phyloP scores from a whole-genome alignment of 2,113 vertebrate species.

The Alligator mississippiensis region DNA sequence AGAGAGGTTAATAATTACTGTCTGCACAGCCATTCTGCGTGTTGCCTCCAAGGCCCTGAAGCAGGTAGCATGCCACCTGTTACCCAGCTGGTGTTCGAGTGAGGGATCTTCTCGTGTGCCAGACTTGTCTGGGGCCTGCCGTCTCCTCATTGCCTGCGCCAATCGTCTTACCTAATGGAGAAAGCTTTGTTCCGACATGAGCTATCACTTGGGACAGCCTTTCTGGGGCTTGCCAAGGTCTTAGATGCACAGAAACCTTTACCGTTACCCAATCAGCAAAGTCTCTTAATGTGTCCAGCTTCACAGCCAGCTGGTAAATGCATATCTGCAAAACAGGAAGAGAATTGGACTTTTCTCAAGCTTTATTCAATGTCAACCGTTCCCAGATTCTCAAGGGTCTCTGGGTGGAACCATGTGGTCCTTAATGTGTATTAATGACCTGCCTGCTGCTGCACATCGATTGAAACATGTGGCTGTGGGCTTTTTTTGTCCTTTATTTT shows the following conservation, averaged over 20 bases:
- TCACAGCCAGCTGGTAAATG: not conserved
- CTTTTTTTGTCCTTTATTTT: not conserved
- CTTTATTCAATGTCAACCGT: not conserved
- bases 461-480: not conserved
- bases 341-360: not conserved
- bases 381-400: not conserved
- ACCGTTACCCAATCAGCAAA: not conserved
- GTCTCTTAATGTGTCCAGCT: not conserved
- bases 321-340: not conserved
- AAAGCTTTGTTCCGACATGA: not conserved
- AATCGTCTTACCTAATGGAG: not conserved
- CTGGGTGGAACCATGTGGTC: not conserved
- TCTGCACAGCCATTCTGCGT: not conserved
- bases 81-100: not conserved
- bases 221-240: accelerated
- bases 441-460: not conserved
- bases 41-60: not conserved
- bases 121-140: not conserved
- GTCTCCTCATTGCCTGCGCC: not conserved
- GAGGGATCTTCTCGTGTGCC: accelerated
- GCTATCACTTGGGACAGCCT: not conserved
- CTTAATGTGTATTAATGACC: constrained; percentile 54
- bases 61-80: not conserved
- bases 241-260: not conserved
- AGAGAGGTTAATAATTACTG: not conserved